A percentile compares a stretch with the other conserved stretches of the same genome.
phyloP scores from a whole-genome alignment of 2,113 vertebrate genomes.

The Carassius carassius region DNA sequence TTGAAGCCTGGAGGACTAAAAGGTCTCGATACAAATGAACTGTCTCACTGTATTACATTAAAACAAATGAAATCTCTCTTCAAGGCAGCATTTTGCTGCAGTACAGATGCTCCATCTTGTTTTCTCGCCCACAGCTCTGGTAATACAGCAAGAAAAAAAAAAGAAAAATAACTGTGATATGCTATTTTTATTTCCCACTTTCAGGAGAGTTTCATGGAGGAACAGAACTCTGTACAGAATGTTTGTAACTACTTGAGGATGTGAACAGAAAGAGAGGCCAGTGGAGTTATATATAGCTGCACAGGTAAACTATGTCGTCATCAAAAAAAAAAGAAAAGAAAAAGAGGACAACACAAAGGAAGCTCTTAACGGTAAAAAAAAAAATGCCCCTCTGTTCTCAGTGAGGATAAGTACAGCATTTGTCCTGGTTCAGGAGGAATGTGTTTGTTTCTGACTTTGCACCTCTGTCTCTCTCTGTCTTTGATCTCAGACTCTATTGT shows the following conservation, averaged over 20 bases:
- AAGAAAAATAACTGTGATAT: neutral
- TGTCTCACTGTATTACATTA: neutral
- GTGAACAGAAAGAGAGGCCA: neutral
- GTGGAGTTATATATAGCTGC: neutral
- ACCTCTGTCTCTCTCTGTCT: neutral
- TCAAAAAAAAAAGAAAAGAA: neutral
- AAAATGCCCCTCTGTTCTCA: neutral
- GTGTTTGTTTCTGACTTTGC: neutral
- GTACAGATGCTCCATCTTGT: conserved; percentile 35
- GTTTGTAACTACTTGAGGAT: neutral
- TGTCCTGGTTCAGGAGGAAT: neutral
- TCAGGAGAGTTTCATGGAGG: neutral
- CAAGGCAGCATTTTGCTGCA: neutral
- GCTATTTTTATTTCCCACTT: conserved; percentile 10
- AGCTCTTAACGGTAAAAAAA: neutral
- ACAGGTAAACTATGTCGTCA: neutral
- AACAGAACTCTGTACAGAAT: neutral
- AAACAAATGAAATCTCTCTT: conserved; percentile 15
- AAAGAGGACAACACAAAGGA: neutral
- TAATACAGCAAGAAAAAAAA: conserved; percentile 35
- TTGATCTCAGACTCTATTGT: neutral
- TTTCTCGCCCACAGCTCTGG: conserved; percentile 22
- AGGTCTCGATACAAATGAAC: neutral
- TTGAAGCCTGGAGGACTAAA: neutral
- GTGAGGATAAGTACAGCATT: neutral